phyloP scores from a whole-genome alignment of 2,113 vertebrate species.

The Callorhinus ursinus region DNA sequence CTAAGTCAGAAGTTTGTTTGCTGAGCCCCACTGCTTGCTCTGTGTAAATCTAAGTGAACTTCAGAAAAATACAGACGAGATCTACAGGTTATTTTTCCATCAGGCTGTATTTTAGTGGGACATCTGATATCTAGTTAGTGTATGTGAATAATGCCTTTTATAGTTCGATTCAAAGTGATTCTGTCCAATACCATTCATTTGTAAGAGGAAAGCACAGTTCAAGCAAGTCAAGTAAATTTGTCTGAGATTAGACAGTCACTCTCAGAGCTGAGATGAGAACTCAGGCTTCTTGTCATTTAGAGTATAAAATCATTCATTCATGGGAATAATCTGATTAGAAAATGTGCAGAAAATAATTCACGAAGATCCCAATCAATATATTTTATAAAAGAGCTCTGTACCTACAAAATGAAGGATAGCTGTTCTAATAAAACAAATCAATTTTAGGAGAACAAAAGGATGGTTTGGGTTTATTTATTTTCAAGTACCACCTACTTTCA shows the following conservation, averaged over 20 bases:
- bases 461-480: not conserved
- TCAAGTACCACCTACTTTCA: not conserved
- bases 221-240: not conserved
- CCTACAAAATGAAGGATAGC: not conserved
- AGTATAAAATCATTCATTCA: conserved; percentile 3
- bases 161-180: not conserved
- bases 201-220: not conserved
- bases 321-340: not conserved
- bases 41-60: not conserved
- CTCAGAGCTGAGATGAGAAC: not conserved
- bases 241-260: not conserved
- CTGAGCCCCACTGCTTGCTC: not conserved
- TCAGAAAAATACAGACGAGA: not conserved
- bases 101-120: not conserved
- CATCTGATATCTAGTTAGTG: not conserved
- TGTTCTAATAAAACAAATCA: not conserved
- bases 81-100: not conserved
- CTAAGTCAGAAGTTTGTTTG: not conserved
- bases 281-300: not conserved
- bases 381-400: not conserved
- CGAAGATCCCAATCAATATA: not conserved
- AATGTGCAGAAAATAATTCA: not conserved
- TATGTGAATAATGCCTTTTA: not conserved
- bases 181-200: not conserved
- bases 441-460: not conserved